Base-by-base conservation (phyloP, 2,113 vertebrate species). In the Rhinoderma darwinii region DNA sequence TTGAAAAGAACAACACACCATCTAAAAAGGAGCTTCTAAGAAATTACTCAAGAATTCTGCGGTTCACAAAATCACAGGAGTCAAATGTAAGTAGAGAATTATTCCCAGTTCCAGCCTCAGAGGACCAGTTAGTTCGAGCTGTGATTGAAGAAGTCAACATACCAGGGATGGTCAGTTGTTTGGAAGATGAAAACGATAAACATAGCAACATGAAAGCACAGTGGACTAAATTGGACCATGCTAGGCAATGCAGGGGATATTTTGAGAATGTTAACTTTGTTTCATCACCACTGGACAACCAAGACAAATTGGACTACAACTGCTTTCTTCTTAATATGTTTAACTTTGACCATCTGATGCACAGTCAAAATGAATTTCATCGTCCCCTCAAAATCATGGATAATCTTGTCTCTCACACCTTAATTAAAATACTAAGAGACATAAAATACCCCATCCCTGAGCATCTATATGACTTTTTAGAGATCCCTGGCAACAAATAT, bases 241-340 rank as follows among this genome's bases (percentile, higher is more conserved):
- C 47, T 27, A 47, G 27, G 43, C 73, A 15, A 47, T 47, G 5
- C 25, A 44, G 41, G 35, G 74, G 47, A 51, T 32, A 30, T 77
- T 20, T 27, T 51, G 9, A 47, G 27, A 32, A 51, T 77, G 43
- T 15, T 12, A 14, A 30, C n/a, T 17, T 27, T 47, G 15, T 51
- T 7, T 30, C 44, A 50, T 7, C 17, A 18, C 43, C 74, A 77
- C 12, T 51, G 8, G 74, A 10, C 5, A 50, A 77, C 44, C 27
- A 30, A 7, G 11, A 50, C 44, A 77, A 10, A 32, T 50, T 32
- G 9, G 74, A 32, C 7, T 0, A 50, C 30, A 77, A 51, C 22
- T 77, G 74, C 27, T 77, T 77, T 77, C 25, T 77, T 77, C n/a
- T 77, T 50, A 77, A 77, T 50, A 77, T 77, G n/a, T 77, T 51